Conservation (phyloP, 2,888 invertebrate genomes). For the Trichogramma dendrolimi region DNA sequence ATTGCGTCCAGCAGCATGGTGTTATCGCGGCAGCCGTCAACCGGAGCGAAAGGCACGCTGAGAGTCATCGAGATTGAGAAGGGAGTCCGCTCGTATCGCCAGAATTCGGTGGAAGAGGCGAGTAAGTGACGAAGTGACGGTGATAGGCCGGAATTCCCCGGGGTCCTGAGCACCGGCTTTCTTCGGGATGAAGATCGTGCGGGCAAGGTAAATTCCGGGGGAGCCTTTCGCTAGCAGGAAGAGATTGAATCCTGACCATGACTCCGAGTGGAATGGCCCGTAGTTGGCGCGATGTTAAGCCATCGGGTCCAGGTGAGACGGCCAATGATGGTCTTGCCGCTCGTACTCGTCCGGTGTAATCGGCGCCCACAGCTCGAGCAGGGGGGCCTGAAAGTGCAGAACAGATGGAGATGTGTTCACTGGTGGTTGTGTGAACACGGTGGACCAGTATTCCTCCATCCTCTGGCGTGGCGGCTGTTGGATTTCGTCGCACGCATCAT, state of each 20-base stretch:
- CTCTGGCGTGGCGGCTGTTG: background rate
- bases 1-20: slow-evolving; percentile 21
- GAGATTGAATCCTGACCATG: slow-evolving; percentile 27
- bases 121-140: slow-evolving; percentile 26
- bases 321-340: background rate
- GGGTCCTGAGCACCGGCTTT: slow-evolving; percentile 21
- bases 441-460: slow-evolving; percentile 1
- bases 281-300: slow-evolving; percentile 19
- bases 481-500: background rate
- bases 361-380: slow-evolving; percentile 17
- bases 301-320: slow-evolving; percentile 31
- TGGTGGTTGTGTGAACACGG: background rate
- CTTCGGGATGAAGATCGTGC: slow-evolving; percentile 32
- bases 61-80: too few species aligned
- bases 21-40: slow-evolving; percentile 29
- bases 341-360: slow-evolving; percentile 15
- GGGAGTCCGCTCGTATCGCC: background rate
- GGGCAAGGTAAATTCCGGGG: slow-evolving; percentile 20
- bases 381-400: background rate
- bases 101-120: slow-evolving; percentile 28
- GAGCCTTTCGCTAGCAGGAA: slow-evolving; percentile 22
- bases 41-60: too few species aligned
- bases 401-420: background rate
- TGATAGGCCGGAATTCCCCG: slow-evolving; percentile 32
- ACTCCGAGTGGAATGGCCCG: slow-evolving; percentile 18